phyloP scores from a whole-genome alignment of 2,888 invertebrate genomes.

The Polylopha cassiicola region DNA sequence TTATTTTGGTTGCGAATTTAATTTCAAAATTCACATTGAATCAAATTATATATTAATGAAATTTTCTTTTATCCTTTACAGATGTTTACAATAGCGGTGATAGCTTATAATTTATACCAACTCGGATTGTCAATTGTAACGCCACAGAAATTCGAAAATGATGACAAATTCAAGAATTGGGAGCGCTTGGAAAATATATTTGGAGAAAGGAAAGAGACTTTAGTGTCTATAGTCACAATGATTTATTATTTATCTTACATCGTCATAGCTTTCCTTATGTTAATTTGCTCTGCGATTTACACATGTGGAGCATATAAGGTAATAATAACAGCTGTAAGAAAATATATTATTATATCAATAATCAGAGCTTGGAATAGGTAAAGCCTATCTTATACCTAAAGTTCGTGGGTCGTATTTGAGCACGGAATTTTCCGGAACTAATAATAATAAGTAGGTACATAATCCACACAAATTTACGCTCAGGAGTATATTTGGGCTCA shows the following conservation, averaged over 20 bases:
- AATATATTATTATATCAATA: not conserved
- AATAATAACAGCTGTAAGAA: constrained; percentile 12
- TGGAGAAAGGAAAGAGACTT: constrained; percentile 46
- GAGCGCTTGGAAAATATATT: constrained; percentile 60
- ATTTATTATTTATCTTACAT: constrained; percentile 57
- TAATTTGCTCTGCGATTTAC: constrained; percentile 52
- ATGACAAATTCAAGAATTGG: constrained; percentile 55
- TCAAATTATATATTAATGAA: constrained; percentile 3
- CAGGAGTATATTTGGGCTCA: no score
- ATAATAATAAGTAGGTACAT: no score
- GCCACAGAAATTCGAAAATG: constrained; percentile 41
- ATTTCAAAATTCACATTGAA: not conserved
- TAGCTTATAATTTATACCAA: constrained; percentile 54
- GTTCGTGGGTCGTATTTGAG: no score
- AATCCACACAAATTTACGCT: no score
- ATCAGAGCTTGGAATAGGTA: no score
- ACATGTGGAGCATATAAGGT: constrained; percentile 66
- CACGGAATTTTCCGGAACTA: no score
- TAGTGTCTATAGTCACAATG: constrained; percentile 48
- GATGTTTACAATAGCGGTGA: constrained; percentile 58
- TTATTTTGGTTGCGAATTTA: not conserved
- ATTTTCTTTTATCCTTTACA: constrained; percentile 38
- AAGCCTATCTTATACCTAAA: no score
- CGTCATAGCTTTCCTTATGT: constrained; percentile 47
- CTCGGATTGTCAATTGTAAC: constrained; percentile 52